A percentile compares a stretch with the other conserved stretches of the same genome.
Evolutionary conservation across 2,113 vertebrate species (phyloP).

Genomic region (Oryctolagus cuniculus): DNA sequence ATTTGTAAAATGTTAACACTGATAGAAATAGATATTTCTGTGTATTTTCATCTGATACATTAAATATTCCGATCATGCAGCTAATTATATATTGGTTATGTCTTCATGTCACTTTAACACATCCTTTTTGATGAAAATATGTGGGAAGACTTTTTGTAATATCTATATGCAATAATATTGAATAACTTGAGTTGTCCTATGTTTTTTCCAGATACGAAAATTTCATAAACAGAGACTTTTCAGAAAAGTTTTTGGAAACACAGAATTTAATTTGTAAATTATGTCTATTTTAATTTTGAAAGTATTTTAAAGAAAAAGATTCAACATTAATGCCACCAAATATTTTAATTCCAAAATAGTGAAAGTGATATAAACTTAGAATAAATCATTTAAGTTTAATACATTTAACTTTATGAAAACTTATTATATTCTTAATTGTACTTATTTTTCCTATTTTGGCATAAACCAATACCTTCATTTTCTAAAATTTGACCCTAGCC

Average conservation of each 20-base stretch:
- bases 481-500: background rate
- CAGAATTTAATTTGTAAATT: background rate
- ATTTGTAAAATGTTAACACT: constrained; percentile 11
- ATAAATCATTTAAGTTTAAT: background rate
- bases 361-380: background rate
- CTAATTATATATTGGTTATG: background rate
- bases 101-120: background rate
- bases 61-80: background rate
- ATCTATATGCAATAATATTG: background rate
- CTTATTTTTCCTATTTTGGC: background rate
- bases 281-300: background rate
- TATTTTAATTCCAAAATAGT: background rate
- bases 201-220: background rate
- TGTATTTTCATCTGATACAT: background rate
- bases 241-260: background rate
- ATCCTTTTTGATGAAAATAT: background rate
- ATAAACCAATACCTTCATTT: background rate
- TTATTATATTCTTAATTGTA: background rate
- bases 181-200: background rate
- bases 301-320: background rate
- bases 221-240: background rate
- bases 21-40: background rate
- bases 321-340: background rate
- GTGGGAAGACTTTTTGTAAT: background rate
- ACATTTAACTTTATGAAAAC: background rate